phyloP scores from a whole-genome alignment of 1,140 invertebrate species.

The Neotoxoptera formosana region DNA sequence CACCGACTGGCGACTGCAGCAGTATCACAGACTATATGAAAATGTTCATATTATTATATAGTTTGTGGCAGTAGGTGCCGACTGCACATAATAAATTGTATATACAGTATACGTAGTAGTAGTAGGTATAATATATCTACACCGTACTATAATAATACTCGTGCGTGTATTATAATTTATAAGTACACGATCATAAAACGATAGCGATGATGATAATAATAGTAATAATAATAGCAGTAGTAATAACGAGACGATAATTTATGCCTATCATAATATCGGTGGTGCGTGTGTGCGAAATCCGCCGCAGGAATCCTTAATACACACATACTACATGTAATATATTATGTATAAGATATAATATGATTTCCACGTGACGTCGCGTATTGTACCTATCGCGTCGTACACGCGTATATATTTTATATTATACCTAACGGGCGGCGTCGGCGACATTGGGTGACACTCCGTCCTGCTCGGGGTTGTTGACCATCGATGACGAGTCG shows the following conservation, averaged over 20 bases:
- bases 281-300: background rate
- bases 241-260: conserved; percentile 17
- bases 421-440: background rate
- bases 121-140: background rate
- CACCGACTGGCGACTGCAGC: background rate
- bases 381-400: background rate
- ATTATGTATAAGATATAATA: background rate
- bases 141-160: background rate
- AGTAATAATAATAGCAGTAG: background rate
- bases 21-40: background rate
- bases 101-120: background rate
- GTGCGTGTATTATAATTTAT: conserved; percentile 1
- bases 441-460: conserved; percentile 12
- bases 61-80: background rate
- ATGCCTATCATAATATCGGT: conserved; percentile 4
- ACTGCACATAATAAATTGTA: background rate
- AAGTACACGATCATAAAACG: background rate
- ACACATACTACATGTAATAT: background rate
- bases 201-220: conserved; percentile 5
- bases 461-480: conserved; percentile 23
- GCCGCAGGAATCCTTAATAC: background rate
- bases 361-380: conserved; percentile 21
- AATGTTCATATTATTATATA: too few relatives aligned
- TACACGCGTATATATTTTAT: background rate
- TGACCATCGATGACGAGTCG: conserved; percentile 37